Percentiles rank a stretch among this genome's conserved stretches.
Conservation (phyloP, 37 sponge, comb jelly and placozoan species). For the Hormiphora californensis region DNA sequence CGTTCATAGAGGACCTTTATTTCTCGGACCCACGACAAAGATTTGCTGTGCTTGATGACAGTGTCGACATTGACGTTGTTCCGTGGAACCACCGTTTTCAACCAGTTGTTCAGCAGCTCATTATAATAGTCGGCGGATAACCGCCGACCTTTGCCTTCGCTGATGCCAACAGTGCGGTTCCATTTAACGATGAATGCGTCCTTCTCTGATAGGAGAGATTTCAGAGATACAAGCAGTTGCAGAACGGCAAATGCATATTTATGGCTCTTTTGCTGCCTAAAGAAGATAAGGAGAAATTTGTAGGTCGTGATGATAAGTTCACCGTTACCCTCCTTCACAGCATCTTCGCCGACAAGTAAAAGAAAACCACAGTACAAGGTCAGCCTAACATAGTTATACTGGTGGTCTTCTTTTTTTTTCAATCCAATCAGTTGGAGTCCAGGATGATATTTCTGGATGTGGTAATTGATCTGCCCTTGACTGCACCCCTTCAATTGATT, state of each 20-base stretch:
- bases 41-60: neutral
- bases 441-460: no score
- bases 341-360: no score
- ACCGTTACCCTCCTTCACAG: no score
- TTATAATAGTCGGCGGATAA: neutral
- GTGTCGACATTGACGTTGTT: neutral
- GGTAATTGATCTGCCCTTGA: no score
- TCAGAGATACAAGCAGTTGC: neutral
- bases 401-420: no score
- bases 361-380: no score
- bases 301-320: neutral
- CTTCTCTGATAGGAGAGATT: neutral
- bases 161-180: neutral
- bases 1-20: neutral
- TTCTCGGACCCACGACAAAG: neutral
- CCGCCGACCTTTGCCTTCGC: neutral
- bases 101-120: neutral
- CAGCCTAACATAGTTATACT: no score
- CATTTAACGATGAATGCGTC: neutral
- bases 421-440: no score
- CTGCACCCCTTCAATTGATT: no score
- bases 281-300: neutral
- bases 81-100: neutral
- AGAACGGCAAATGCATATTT: neutral
- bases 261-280: neutral